Conservation (phyloP, 1,140 invertebrate genomes). For the Aradophagus sp. region DNA sequence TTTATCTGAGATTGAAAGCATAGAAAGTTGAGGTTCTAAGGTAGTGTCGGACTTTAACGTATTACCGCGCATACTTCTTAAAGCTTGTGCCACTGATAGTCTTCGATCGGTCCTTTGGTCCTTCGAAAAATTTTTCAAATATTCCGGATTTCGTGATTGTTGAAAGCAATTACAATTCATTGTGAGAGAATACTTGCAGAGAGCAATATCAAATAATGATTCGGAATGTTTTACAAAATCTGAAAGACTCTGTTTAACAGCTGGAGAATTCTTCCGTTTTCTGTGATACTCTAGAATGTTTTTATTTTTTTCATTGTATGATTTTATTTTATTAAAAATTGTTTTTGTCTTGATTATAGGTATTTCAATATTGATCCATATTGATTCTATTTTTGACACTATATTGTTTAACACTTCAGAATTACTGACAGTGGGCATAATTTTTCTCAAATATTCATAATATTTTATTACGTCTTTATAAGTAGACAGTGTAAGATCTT, state of each 20-base stretch:
- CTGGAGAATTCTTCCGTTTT: constrained; percentile 3
- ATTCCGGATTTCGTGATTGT: background rate
- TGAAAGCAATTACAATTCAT: background rate
- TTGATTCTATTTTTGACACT: constrained; percentile 2
- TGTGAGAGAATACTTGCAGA: background rate
- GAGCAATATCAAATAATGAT: constrained; percentile 4
- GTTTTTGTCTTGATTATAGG: constrained; percentile 2
- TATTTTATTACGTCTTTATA: background rate
- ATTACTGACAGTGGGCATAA: background rate
- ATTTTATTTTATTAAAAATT: constrained; percentile 4
- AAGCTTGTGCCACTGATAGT: background rate
- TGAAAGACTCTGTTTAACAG: background rate
- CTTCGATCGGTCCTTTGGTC: constrained; percentile 1
- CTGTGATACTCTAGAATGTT: background rate
- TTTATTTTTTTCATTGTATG: constrained; percentile 3
- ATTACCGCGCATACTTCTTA: background rate
- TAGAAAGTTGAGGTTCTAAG: background rate
- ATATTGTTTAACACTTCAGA: background rate
- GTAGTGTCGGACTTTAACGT: no score
- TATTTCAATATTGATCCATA: constrained; percentile 2
- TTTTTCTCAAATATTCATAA: background rate
- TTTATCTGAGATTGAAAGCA: no score
- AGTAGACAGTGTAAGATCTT: no score
- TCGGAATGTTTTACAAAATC: background rate
- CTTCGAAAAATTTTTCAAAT: background rate